phyloP scores from a whole-genome alignment of 2,888 invertebrate genomes.

The Theodoxus fluviatilis region DNA sequence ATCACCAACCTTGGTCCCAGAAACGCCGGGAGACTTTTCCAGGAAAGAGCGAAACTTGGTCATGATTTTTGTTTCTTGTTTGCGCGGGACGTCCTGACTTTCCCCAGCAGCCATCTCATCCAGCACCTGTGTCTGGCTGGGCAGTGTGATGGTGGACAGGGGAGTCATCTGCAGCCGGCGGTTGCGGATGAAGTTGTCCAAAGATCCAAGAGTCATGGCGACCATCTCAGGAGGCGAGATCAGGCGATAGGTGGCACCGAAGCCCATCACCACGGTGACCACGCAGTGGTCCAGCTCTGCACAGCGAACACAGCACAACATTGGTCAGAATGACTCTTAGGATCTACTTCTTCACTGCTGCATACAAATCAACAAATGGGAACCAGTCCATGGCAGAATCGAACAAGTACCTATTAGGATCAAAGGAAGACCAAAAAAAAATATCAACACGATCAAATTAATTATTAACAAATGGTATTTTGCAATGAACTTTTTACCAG shows the following conservation, averaged over 20 bases:
- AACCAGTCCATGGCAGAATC: too few relatives aligned
- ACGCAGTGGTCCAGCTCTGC: conserved; percentile 53
- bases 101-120: too few relatives aligned
- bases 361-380: too few relatives aligned
- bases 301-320: conserved; percentile 22
- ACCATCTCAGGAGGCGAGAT: conserved; percentile 33
- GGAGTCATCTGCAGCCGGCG: conserved; percentile 49
- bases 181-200: conserved; percentile 46
- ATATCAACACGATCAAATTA: too few relatives aligned
- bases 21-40: conserved; percentile 19
- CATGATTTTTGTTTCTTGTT: background rate
- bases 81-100: too few relatives aligned
- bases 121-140: too few relatives aligned
- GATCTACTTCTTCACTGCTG: too few relatives aligned
- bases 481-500: too few relatives aligned
- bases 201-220: conserved; percentile 41
- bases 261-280: conserved; percentile 46
- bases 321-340: background rate
- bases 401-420: too few relatives aligned
- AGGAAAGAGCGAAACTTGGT: conserved; percentile 17
- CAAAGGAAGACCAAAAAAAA: too few relatives aligned
- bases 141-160: conserved; percentile 34
- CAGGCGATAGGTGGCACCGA: conserved; percentile 21
- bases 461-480: too few relatives aligned
- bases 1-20: too few relatives aligned